Percentiles rank a stretch among this genome's conserved stretches.
Conservation (phyloP, 2,113 vertebrate species). For the Sus scrofa region T2T-Sscrofa CM000817.6:6620501-6621000, state of each 20-base stretch:
- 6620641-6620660: too few relatives aligned
- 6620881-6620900: background rate
- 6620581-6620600: too few relatives aligned
- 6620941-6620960: background rate
- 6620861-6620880: background rate
- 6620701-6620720: too few relatives aligned
- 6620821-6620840: background rate
- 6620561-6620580: background rate
- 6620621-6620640: too few relatives aligned
- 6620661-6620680: too few relatives aligned
- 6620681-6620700: too few relatives aligned
- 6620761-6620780: background rate
- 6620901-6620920: background rate
- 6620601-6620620: too few relatives aligned
- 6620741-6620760: background rate
- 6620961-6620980: background rate
- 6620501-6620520: background rate
- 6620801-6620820: background rate
- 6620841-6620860: background rate
- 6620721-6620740: too few relatives aligned
- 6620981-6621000: fast-evolving
- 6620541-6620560: background rate
- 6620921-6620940: background rate
- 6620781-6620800: background rate
- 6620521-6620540: background rate